Evolutionary conservation across 2,113 vertebrate genomes (phyloP).

Genomic region (Mixornis gularis): DNA sequence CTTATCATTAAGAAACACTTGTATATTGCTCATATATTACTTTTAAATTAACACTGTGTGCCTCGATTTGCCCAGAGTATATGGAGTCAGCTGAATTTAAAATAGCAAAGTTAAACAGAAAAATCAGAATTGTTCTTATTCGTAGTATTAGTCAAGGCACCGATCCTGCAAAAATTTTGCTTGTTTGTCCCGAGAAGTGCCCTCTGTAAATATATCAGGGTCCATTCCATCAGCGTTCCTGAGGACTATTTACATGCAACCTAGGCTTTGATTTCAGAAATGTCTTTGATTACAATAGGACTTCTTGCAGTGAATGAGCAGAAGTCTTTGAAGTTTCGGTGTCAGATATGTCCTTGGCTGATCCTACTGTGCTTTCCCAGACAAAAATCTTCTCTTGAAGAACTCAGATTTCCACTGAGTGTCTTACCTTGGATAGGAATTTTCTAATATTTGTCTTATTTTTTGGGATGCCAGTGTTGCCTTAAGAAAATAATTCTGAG

Average conservation of each 20-base stretch:
- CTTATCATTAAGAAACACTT: neutral
- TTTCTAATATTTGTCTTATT: neutral
- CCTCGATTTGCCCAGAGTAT: neutral
- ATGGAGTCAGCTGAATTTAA: neutral
- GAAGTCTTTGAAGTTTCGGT: neutral
- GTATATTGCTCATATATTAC: neutral
- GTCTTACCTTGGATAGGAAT: neutral
- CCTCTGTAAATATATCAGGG: neutral
- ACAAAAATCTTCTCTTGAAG: neutral
- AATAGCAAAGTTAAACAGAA: neutral
- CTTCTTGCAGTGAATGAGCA: neutral
- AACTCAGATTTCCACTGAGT: neutral
- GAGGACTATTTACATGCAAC: neutral
- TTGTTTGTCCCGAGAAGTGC: neutral
- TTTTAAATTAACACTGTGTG: neutral
- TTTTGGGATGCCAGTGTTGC: neutral
- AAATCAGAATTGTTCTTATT: neutral
- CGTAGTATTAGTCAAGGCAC: neutral
- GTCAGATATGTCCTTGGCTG: neutral
- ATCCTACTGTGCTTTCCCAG: neutral
- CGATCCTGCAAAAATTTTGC: neutral
- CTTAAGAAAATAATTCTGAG: neutral
- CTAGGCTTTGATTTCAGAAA: neutral
- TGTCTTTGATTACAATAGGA: neutral
- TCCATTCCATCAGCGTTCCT: neutral